Percentiles rank a stretch among this genome's conserved stretches.
Conservation (phyloP, 2,113 vertebrate genomes). For the Zosterops borbonicus region DNA sequence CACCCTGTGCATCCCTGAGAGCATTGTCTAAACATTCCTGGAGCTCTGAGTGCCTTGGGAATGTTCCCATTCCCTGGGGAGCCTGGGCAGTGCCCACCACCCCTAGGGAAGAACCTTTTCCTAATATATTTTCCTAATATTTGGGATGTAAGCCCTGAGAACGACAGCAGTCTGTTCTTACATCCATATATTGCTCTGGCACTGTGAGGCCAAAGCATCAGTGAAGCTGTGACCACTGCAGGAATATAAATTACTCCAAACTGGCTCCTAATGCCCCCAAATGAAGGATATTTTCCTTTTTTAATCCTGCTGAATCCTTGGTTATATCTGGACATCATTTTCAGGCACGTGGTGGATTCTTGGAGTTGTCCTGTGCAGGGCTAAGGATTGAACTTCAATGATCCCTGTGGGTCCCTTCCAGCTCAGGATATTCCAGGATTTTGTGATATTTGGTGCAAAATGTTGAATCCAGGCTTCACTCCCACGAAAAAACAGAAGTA, state of each 20-base stretch:
- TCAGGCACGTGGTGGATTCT: neutral
- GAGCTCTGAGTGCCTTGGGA: neutral
- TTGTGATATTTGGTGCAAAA: neutral
- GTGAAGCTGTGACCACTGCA: neutral
- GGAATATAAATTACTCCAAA: neutral
- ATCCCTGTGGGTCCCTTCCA: neutral
- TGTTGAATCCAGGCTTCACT: neutral
- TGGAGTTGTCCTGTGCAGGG: neutral
- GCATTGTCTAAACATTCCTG: accelerated
- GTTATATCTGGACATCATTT: neutral
- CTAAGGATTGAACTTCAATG: neutral
- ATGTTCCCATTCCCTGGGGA: neutral
- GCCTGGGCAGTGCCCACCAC: accelerated
- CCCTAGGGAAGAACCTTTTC: neutral
- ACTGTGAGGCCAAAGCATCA: neutral
- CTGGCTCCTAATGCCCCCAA: neutral
- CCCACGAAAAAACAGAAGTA: accelerated
- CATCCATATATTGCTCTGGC: neutral
- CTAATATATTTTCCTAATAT: neutral
- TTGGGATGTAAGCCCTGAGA: neutral
- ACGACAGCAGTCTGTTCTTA: neutral
- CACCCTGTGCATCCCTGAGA: neutral
- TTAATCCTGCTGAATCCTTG: neutral
- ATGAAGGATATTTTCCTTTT: neutral
- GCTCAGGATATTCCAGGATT: neutral